A percentile compares a stretch with the other conserved stretches of the same genome.
phyloP scores from a whole-genome alignment of 1,140 invertebrate species.

The Littorina saxatilis region DNA sequence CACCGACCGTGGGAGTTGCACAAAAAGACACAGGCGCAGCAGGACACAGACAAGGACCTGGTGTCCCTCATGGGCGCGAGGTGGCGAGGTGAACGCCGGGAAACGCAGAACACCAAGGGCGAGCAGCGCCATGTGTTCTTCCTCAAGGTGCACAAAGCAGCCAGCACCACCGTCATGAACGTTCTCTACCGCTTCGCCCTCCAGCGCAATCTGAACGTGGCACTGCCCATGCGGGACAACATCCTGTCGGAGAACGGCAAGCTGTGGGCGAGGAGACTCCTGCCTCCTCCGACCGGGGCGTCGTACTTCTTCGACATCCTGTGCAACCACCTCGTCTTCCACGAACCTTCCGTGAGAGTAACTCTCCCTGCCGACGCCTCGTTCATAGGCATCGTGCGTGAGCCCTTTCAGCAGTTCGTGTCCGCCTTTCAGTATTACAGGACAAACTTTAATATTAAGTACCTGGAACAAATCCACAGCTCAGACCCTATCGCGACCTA shows the following conservation, averaged over 20 bases:
- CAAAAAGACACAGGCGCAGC: not conserved
- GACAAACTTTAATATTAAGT: conserved; percentile 36
- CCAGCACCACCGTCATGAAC: conserved; percentile 62
- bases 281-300: conserved; percentile 9
- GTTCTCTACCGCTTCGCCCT: conserved; percentile 62
- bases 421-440: conserved; percentile 62
- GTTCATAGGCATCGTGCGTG: conserved; percentile 62
- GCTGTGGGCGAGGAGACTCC: conserved; percentile 31
- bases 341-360: conserved; percentile 43
- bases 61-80: not conserved
- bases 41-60: not conserved
- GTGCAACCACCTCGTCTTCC: conserved; percentile 62
- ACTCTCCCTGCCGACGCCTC: conserved; percentile 55
- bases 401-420: conserved; percentile 63
- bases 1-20: too few relatives aligned
- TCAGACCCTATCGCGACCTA: conserved; percentile 51
- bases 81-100: not conserved
- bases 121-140: conserved; percentile 58
- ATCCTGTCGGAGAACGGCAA: conserved; percentile 45
- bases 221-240: conserved; percentile 47
- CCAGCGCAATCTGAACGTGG: conserved; percentile 52
- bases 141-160: conserved; percentile 67
- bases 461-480: conserved; percentile 49
- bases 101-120: not conserved
- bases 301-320: conserved; percentile 50